Percentiles rank a stretch among this genome's conserved stretches.
Conservation (phyloP, 2,797 vertebrate genomes). For the Antrozous pallidus region DNA sequence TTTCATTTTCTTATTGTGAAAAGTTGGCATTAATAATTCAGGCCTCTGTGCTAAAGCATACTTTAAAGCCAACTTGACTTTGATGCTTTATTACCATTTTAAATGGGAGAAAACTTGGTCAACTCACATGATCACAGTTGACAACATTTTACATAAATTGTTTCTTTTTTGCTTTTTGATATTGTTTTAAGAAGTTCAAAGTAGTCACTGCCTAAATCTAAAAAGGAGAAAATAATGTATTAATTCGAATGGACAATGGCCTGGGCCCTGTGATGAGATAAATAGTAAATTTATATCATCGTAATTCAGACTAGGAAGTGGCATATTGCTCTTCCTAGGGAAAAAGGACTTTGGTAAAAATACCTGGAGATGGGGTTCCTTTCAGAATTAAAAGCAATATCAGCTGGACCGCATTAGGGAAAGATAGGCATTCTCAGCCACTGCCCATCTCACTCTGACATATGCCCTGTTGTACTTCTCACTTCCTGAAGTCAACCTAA, state of each 20-base stretch:
- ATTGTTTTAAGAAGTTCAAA: slow-evolving; percentile 44
- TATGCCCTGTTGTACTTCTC: not conserved
- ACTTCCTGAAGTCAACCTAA: not conserved
- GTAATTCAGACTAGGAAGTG: not conserved
- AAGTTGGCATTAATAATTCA: slow-evolving; percentile 61
- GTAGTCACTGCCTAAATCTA: slow-evolving; percentile 13
- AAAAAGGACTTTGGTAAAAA: not conserved
- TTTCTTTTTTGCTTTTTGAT: slow-evolving; percentile 45
- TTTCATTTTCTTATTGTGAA: slow-evolving; percentile 71
- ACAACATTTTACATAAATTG: slow-evolving; percentile 20
- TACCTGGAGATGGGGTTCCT: not conserved
- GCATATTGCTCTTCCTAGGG: not conserved
- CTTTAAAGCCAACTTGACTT: slow-evolving; percentile 55
- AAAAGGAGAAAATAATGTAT: not conserved
- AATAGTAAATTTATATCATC: not conserved
- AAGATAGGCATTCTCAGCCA: not conserved
- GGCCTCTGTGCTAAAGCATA: slow-evolving; percentile 40
- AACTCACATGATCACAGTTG: slow-evolving; percentile 51
- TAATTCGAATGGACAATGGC: not conserved
- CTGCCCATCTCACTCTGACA: not conserved
- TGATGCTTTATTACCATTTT: slow-evolving; percentile 50
- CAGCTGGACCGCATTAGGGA: not conserved
- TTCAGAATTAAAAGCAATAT: not conserved
- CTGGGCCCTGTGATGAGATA: not conserved
- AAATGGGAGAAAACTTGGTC: slow-evolving; percentile 39